A percentile compares a stretch with the other conserved stretches of the same genome.
phyloP scores from a whole-genome alignment of 2,888 invertebrate genomes.

The Drosophila engyochracea region DNA sequence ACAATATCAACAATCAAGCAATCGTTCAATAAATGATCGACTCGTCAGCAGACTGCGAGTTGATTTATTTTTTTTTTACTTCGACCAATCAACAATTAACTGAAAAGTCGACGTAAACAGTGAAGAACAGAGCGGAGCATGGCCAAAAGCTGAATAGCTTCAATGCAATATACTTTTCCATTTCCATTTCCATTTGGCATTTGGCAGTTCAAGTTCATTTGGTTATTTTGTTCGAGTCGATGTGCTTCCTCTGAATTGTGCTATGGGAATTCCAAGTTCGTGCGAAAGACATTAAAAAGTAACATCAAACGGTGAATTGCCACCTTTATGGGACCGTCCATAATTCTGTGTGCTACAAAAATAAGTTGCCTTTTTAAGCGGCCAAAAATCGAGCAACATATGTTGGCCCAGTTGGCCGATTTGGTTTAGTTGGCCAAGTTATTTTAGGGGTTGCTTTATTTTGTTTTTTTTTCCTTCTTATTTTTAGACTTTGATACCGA shows the following conservation, averaged over 20 bases:
- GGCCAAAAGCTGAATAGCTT: conserved; percentile 6
- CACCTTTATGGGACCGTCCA: conserved; percentile 55
- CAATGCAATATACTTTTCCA: conserved; percentile 20
- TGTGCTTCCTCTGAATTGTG: not conserved
- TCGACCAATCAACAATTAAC: conserved; percentile 22
- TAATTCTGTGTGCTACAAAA: conserved; percentile 51
- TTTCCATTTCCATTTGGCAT: conserved; percentile 36
- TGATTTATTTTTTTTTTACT: conserved; percentile 26
- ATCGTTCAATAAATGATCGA: conserved; percentile 28
- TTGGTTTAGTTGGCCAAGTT: conserved; percentile 8
- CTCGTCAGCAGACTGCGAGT: conserved; percentile 15
- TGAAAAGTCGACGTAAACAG: conserved; percentile 44
- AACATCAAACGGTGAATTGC: conserved; percentile 60
- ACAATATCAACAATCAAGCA: conserved; percentile 8
- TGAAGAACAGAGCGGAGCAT: conserved; percentile 21
- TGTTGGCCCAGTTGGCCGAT: conserved; percentile 34
- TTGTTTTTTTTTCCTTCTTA: not conserved
- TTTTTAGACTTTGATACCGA: no score
- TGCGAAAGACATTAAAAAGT: conserved; percentile 44
- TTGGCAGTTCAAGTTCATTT: conserved; percentile 18
- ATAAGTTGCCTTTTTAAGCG: conserved; percentile 36
- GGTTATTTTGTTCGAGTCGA: not conserved
- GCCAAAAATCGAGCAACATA: conserved; percentile 36
- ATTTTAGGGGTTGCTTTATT: conserved; percentile 5
- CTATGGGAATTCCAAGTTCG: conserved; percentile 8